A percentile compares a stretch with the other conserved stretches of the same genome.
Evolutionary conservation across 2,797 vertebrate genomes (phyloP).

Genomic region (Pangasius mekongensis): DNA sequence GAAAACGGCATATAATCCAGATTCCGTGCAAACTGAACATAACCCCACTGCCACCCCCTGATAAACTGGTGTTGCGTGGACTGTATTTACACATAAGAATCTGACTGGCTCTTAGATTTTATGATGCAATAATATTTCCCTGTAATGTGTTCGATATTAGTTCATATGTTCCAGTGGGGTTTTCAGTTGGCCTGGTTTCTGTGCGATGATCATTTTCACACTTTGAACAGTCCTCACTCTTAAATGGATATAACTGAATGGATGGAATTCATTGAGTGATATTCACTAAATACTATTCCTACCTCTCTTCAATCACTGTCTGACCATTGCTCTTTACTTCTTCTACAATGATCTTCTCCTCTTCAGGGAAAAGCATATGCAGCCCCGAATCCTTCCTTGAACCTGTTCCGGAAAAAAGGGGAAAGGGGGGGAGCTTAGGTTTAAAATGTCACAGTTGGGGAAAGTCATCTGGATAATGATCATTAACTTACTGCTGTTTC

Average conservation of each 20-base stretch:
- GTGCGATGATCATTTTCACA: neutral
- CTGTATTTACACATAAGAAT: neutral
- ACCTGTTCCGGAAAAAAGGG: constrained; percentile 72
- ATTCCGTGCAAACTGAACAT: neutral
- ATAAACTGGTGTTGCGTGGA: neutral
- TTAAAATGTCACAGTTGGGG: neutral
- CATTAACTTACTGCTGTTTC: constrained; percentile 1
- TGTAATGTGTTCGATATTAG: neutral
- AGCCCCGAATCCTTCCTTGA: constrained; percentile 87
- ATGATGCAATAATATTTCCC: neutral
- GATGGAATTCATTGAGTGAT: neutral
- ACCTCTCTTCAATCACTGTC: constrained; percentile 94
- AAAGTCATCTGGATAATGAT: neutral
- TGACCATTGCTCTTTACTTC: constrained; percentile 95
- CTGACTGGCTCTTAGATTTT: neutral
- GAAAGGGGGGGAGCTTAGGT: neutral
- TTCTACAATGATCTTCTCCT: constrained; percentile 91
- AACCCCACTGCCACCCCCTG: neutral
- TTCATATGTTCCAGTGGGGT: neutral
- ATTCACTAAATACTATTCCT: constrained; percentile 63
- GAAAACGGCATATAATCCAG: neutral
- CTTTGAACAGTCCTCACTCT: neutral
- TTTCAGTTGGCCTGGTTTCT: neutral
- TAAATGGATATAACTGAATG: neutral
- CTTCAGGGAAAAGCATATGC: constrained; percentile 92